Base-by-base conservation (phyloP, 2,797 vertebrate species). In the Myripristis jacobus region DNA sequence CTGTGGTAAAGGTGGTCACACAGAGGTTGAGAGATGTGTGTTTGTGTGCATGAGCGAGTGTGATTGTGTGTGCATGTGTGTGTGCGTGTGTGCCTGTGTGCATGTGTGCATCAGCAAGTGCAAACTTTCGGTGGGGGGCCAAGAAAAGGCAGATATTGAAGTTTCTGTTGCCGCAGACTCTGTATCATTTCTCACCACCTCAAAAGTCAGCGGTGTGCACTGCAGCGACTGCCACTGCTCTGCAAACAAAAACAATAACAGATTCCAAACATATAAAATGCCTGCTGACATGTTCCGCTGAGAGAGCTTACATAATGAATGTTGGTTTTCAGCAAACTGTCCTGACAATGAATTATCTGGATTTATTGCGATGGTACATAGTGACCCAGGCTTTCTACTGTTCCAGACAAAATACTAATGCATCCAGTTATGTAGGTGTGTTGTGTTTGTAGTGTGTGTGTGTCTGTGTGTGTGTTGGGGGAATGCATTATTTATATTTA, bases 131-230 rank as follows among this genome's bases (percentile, higher is more conserved):
- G 71, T 58, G 52, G 71, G 84, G 83, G 61, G 62, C 41, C 10
- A 56, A 61, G 31, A 48, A 69, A 50, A 69, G 47, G 41, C 27
- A 71, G 62, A 75, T 52, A 78, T 79, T 60, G 44, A 81, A 86
- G 87, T 87, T 90, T 90, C 87, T 84, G 88, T 81, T 84, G 86
- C 82, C 80, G 86, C 77, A 83, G 74, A 89, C 86, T 87, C 65
- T n/a, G 50, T 81, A 87, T 90, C 81, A 87, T 82, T 79, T 91
- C 71, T 88, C 72, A 84, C 76, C 81, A 82, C 80, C 87, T 89
- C 85, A 92, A 87, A 92, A 88, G 87, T 90, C 81, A 88, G 66
- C 70, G 15, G 70, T 82, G 72, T 75, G 65, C 18, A 69, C 67
- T 85, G 82, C 79, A 77, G 73, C 79, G 77, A 66, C 83, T 84